Conservation (phyloP, 2,797 vertebrate genomes). For the Helarctos malayanus region DNA sequence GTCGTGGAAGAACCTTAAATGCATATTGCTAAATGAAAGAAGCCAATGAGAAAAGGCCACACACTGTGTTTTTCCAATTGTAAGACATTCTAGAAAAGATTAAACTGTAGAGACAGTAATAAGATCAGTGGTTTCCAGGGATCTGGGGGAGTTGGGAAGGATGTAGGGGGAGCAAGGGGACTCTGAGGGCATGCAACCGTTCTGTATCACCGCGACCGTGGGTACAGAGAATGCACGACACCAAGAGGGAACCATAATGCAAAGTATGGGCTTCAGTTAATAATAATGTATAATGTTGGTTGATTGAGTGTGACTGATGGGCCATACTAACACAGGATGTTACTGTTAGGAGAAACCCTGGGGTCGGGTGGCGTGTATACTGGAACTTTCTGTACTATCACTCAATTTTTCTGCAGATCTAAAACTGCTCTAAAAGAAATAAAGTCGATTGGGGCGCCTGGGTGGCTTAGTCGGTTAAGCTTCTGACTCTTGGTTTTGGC, state of each 20-base stretch:
- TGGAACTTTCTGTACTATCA: not conserved
- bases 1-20: not conserved
- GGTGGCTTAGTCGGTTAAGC: not conserved
- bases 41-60: not conserved
- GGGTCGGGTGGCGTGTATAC: rapidly evolving
- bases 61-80: not conserved
- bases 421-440: not conserved
- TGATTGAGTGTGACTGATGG: no score
- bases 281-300: not conserved
- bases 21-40: not conserved
- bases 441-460: not conserved
- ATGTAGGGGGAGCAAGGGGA: not conserved
- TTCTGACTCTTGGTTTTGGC: not conserved
- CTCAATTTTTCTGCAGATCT: not conserved
- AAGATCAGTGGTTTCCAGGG: not conserved
- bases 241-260: not conserved
- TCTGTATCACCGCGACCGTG: not conserved
- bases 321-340: no score
- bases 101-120: not conserved
- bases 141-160: not conserved
- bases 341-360: not conserved
- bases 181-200: no score
- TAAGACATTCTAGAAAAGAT: not conserved
- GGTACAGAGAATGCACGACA: not conserved
- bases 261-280: not conserved